These are phyloP conservation scores for Lampris incognitus DNA, from an alignment of 2,113 vertebrate species.

Conservation along the genomic window DNA sequence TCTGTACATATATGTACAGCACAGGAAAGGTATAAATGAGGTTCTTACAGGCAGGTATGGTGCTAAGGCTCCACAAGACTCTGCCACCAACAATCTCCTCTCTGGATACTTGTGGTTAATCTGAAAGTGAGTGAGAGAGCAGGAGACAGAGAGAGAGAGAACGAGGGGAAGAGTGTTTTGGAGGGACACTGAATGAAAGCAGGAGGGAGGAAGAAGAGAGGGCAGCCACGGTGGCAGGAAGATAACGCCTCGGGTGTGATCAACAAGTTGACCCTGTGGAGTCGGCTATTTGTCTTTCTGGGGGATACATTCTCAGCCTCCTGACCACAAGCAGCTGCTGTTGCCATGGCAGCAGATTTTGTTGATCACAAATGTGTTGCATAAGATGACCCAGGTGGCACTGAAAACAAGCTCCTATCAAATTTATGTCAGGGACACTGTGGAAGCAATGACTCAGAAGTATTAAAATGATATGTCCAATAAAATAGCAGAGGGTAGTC, in stretches of 20 bases:
- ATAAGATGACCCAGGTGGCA: constrained; percentile 51
- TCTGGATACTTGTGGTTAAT: constrained; percentile 99
- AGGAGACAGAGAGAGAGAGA: constrained; percentile 34
- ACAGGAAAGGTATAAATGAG: neutral
- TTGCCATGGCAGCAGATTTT: constrained; percentile 44
- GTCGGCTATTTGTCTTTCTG: constrained; percentile 64
- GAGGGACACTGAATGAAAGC: neutral
- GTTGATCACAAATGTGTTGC: constrained; percentile 39
- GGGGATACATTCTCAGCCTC: constrained; percentile 64
- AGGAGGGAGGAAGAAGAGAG: constrained; percentile 28
- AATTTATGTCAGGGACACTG: constrained; percentile 41
- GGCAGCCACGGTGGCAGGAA: constrained; percentile 59
- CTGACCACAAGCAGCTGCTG: constrained; percentile 46
- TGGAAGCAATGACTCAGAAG: neutral
- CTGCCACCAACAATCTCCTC: constrained; percentile 94
- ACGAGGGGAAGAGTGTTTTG: neutral
- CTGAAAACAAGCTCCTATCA: constrained; percentile 56
- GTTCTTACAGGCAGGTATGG: constrained; percentile 96
- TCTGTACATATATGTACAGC: neutral
- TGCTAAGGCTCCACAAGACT: constrained; percentile 96
- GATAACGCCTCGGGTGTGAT: constrained; percentile 66
- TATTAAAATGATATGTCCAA: too few species aligned
- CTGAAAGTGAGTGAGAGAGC: constrained; percentile 74
- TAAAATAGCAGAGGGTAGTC: too few species aligned
- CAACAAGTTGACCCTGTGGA: constrained; percentile 75